Percentiles rank a stretch among this genome's conserved stretches.
phyloP scores from a whole-genome alignment of 2,797 vertebrate genomes.

The Coregonus sp. region DNA sequence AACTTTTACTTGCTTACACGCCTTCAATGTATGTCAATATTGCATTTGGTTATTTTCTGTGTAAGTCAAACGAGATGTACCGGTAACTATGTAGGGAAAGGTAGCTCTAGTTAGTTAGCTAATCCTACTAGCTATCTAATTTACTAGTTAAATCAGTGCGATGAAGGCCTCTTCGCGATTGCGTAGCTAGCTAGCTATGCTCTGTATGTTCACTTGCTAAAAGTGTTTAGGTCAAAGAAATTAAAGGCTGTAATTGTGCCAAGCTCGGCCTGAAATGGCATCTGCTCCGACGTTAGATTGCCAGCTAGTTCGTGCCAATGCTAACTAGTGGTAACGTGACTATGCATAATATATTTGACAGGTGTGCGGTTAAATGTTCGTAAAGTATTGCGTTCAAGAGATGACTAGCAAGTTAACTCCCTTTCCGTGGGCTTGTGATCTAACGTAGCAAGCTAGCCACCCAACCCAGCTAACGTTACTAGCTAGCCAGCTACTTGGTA shows the following conservation, averaged over 20 bases:
- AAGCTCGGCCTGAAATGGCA: conserved; percentile 39
- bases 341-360: neutral
- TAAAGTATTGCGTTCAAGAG: neutral
- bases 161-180: neutral
- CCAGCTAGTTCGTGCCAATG: no score
- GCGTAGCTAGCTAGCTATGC: conserved; percentile 46
- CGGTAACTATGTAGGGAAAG: neutral
- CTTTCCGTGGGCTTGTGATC: neutral
- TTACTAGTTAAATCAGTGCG: neutral
- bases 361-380: neutral
- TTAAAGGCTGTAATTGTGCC: conserved; percentile 66
- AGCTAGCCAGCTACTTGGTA: neutral
- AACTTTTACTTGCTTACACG: neutral
- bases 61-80: neutral
- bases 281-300: neutral
- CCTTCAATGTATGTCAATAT: neutral
- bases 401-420: neutral
- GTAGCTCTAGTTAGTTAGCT: neutral
- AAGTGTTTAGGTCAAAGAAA: conserved; percentile 29
- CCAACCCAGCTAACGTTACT: neutral
- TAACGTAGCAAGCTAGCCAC: neutral
- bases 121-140: conserved; percentile 8
- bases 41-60: neutral
- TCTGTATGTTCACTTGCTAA: no score
- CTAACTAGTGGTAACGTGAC: neutral